Base-by-base conservation (phyloP, 2,888 invertebrate species). In the Bombylius major region DNA sequence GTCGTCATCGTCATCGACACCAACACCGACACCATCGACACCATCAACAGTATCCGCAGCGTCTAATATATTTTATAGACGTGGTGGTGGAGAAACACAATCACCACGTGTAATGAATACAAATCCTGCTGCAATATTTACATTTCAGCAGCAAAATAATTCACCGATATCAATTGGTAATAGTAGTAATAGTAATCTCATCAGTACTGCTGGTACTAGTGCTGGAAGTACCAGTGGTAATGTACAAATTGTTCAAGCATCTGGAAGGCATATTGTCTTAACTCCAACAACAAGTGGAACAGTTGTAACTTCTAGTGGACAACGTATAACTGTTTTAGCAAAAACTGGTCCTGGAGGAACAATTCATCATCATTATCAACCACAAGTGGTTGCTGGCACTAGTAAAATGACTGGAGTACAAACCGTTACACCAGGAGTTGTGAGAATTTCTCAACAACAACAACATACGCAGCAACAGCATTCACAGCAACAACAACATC, bases 251-350 rank as follows among this genome's bases (percentile, higher is more conserved):
- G 83, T 87, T 51, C 86, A 87, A 69, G 84, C 84, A 7, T 77
- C 81, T 53, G 87, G 87, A 9, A 82, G 83, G 64, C 86, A 86
- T 70, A 78, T 84, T 63, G 75, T 85, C 59, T 69, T 84, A 52
- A 81, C 84, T 5, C 78, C 82, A 4, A 64, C 75, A 49, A 69
- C 74, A 1, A 69, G 67, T 60, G 69, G 72, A 36, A 47, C 53
- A 62, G 76, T 79, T 39, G 70, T 78, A 67, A 77, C 78, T 11
- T 68, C 76, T 4, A 74, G 75, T 67, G 82, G 81, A 8, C 82
- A 82, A 62, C 77, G 82, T 55, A 67, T 83, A 50, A 81, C 82
- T 9, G 77, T 71, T 12, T 67, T 69, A 0, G 67, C 73, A 70
- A 67, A 77, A 71, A 64, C 62, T 14, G 47, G 51, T 47, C 47